Conservation (phyloP, 2,888 invertebrate genomes). For the Coenonympha glycerion region DNA sequence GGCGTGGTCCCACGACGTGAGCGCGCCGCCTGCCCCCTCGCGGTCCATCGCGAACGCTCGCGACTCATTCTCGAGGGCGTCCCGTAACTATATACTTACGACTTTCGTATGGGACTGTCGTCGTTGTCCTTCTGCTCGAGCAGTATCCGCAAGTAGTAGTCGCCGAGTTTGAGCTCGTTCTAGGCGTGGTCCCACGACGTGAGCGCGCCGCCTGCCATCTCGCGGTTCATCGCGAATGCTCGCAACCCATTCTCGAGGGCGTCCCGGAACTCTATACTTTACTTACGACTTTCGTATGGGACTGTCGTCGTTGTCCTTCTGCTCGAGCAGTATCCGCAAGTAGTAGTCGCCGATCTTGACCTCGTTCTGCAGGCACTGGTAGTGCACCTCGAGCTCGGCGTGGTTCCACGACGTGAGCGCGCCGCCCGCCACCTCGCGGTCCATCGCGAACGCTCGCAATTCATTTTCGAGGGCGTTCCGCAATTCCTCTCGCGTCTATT, state of each 20-base stretch:
- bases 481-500: constrained; percentile 94
- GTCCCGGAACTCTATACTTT: constrained; percentile 91
- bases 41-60: too few relatives aligned
- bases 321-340: constrained; percentile 93
- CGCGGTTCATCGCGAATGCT: constrained; percentile 91
- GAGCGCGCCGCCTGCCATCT: constrained; percentile 86
- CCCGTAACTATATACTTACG: too few relatives aligned
- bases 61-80: too few relatives aligned
- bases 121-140: constrained; percentile 92
- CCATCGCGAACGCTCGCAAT: constrained; percentile 90
- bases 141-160: constrained; percentile 95
- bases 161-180: constrained; percentile 98
- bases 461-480: constrained; percentile 94
- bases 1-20: constrained; percentile 98
- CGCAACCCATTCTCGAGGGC: constrained; percentile 95
- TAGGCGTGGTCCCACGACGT: constrained; percentile 98
- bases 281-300: constrained; percentile 94
- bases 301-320: constrained; percentile 88
- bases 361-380: constrained; percentile 95
- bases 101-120: too few relatives aligned
- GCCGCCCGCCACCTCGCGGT: constrained; percentile 91
- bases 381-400: constrained; percentile 95
- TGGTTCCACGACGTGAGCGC: constrained; percentile 97
- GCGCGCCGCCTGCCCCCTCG: constrained; percentile 87
- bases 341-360: constrained; percentile 99